Evolutionary conservation across 1,140 invertebrate genomes (phyloP).

Genomic region (Paramacrobiotus metropolitanus): DNA sequence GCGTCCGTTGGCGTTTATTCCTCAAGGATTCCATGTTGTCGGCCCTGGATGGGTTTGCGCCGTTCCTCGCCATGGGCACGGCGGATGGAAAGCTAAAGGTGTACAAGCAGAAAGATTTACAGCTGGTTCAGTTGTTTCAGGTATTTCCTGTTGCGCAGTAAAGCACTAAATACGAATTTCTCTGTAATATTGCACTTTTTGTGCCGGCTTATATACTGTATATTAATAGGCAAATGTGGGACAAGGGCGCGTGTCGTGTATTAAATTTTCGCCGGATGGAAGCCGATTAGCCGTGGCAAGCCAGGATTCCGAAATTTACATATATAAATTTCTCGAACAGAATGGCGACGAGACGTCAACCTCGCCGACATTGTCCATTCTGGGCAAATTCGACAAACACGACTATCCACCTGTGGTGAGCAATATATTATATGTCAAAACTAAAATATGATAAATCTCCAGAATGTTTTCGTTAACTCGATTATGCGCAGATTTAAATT

Average conservation of each 20-base stretch:
- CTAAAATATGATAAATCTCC: no score
- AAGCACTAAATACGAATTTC: no score
- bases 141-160: no score
- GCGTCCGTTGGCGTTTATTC: neutral
- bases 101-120: neutral
- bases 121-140: neutral
- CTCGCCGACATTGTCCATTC: neutral
- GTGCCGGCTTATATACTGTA: no score
- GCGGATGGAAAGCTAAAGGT: neutral
- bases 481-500: no score
- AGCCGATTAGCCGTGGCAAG: neutral
- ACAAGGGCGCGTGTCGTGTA: neutral
- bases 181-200: no score
- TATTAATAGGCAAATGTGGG: neutral
- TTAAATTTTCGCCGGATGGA: neutral
- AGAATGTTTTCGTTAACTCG: no score
- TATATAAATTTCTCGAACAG: neutral
- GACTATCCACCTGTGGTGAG: neutral
- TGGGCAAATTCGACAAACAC: constrained; percentile 1
- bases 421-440: no score
- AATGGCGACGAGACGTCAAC: no score
- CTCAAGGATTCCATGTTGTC: neutral
- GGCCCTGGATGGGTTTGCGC: neutral
- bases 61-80: neutral
- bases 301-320: neutral